Base-by-base conservation (phyloP, 2,797 vertebrate species). In the Schizopygopsis pylzovi region DNA sequence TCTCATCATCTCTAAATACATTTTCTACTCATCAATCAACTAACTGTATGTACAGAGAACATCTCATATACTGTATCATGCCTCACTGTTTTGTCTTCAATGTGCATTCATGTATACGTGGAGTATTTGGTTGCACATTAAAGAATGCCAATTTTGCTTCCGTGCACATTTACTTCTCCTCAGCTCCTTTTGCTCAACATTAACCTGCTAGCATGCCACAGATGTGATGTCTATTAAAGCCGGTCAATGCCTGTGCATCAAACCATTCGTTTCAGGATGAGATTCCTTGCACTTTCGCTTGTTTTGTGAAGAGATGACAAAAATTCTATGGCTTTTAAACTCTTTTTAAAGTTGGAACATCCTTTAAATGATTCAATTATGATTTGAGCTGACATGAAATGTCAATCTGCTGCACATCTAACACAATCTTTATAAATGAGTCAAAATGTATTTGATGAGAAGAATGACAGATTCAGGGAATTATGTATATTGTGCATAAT, bases 21-120 rank as follows among this genome's bases (percentile, higher is more conserved):
- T 92, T 93, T 94, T 93, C 76, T 92, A 92, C 90, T 92, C 79
- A 83, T 61, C 87, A 89, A 88, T 88, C 65, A 61, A 89, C 75
- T 83, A 61, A 89, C 75, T 83, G 75, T 87, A 86, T 89, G 88
- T 89, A 86, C 88, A 89, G 89, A 87, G 47, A 71, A 83, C 73
- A 28, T 68, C 77, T 90, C 68, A 84, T 67, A 39, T 78, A 70
- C 70, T 84, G 76, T 85, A 61, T 86, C 82, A 72, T 43, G 84
- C 65, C 73, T 81, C 81, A 47, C 73, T 72, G 82, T 87, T 71
- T 84, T 43, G 81, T 90, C 83, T 84, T 77, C 86, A 77, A 39
- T 83, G 85, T 87, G 87, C 76, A 80, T 87, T 89, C 82, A 85
- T 87, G 84, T 82, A 82, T 82, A 89, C 61, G 67, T 83, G 80